A percentile compares a stretch with the other conserved stretches of the same genome.
Evolutionary conservation across 2,797 vertebrate species (phyloP).

Genomic region (Protonibea diacanthus): DNA sequence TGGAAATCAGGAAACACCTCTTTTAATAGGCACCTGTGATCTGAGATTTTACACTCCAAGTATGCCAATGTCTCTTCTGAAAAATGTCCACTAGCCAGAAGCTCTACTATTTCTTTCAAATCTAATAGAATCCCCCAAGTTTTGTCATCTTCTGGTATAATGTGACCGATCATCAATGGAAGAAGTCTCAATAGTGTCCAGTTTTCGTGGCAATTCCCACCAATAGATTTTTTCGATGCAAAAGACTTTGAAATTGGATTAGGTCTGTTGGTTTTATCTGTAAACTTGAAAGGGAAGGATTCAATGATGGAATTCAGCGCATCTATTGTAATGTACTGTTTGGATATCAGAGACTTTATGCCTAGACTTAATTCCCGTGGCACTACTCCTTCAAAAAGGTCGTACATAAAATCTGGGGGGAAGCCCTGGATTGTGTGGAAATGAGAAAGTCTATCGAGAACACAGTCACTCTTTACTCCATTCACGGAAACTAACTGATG

Average conservation of each 20-base stretch:
- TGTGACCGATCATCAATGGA: no score
- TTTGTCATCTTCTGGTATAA: no score
- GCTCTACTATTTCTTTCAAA: slow-evolving; percentile 1
- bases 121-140: no score
- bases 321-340: no score
- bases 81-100: neutral
- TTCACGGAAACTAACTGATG: slow-evolving; percentile 3
- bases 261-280: no score
- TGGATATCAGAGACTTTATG: slow-evolving; percentile 1
- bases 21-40: slow-evolving; percentile 12
- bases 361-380: neutral
- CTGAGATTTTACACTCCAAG: slow-evolving; percentile 10
- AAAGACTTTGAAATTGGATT: neutral
- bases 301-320: no score
- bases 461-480: neutral
- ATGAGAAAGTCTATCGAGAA: neutral
- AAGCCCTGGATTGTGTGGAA: slow-evolving; percentile 4
- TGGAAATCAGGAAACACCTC: neutral
- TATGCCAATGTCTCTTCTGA: neutral
- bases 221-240: neutral
- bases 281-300: no score
- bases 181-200: neutral
- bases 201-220: neutral
- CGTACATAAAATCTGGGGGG: neutral
- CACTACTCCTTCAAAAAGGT: slow-evolving; percentile 3